Base-by-base conservation (phyloP, 2,113 vertebrate species). In the Hydropotes inermis region DNA sequence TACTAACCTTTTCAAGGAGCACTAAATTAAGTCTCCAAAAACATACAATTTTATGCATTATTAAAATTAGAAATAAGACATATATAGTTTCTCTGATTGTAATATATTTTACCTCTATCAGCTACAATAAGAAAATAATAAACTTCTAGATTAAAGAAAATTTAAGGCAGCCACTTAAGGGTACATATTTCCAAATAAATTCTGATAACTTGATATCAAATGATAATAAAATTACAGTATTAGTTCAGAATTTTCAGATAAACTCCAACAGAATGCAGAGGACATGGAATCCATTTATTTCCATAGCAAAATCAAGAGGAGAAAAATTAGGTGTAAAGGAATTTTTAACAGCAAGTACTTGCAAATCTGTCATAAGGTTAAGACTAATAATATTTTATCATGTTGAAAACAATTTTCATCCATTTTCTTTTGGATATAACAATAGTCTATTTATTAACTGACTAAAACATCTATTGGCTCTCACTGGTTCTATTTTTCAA, bases 1-100 rank as follows among this genome's bases (percentile, higher is more conserved):
- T 79, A 86, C 83, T 86, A 96, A 79, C 90, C 4, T 45, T 87
- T 57, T 50, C 11, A 91, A 97, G 87, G 47, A 97, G 11, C 50
- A 79, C 11, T 97, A 67, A 57, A 93, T 98, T 17, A 55, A 96
- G 74, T 43, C 61, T n/a, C n/a, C 6, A 89, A 95, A 93, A 92
- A 90, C 3, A 55, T 11, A 97, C 28, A 89, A 55, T 88, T 94
- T 78, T 96, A 94, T 91, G 16, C 36, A 27, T 36, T 97, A 87
- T 17, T 93, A 83, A 87, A 94, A 95, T 85, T 94, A 78, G n/a
- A 97, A 96, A 70, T 58, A 94, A 55, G 27, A 11, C 5, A 64
- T 61, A 94, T 74, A 92, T 45, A 57, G 76, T 50, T 94, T 95
- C 45, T 50, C 39, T 3, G 83, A 36, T 84, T 97, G 5, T 64